phyloP scores from a whole-genome alignment of 1,140 invertebrate species.

The Drosophila funebris region DNA sequence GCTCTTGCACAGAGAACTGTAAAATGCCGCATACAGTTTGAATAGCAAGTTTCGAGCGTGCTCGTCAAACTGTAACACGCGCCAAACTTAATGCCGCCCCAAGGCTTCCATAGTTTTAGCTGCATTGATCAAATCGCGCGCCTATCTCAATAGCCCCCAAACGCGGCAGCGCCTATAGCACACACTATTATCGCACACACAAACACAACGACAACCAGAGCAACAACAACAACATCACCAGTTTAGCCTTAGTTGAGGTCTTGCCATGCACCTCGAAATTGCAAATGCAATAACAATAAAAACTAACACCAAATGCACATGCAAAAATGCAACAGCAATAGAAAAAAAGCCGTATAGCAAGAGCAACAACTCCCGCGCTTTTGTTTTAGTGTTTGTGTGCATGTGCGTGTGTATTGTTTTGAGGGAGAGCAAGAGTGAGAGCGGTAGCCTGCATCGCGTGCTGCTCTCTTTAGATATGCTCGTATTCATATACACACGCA shows the following conservation, averaged over 20 bases:
- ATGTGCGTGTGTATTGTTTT: constrained; percentile 18
- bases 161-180: constrained; percentile 59
- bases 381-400: constrained; percentile 37
- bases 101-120: constrained; percentile 68
- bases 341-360: constrained; percentile 5
- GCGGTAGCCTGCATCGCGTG: constrained; percentile 29
- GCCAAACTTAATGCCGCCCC: constrained; percentile 61
- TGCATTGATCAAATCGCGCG: constrained; percentile 61
- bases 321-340: constrained; percentile 54
- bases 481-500: constrained; percentile 12
- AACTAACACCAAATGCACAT: constrained; percentile 51
- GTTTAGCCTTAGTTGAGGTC: constrained; percentile 81
- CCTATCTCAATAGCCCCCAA: constrained; percentile 80
- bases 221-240: constrained; percentile 11
- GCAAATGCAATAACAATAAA: constrained; percentile 60
- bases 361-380: constrained; percentile 77
- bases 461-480: constrained; percentile 17
- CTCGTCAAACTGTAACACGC: constrained; percentile 64
- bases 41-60: constrained; percentile 3
- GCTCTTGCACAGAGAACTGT: not conserved
- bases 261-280: constrained; percentile 80
- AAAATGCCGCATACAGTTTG: constrained; percentile 46
- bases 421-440: constrained; percentile 15
- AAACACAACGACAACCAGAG: constrained; percentile 21
- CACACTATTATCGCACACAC: constrained; percentile 47